These are phyloP conservation scores for Rapana venosa DNA, from an alignment of 2,888 invertebrate species.

Conservation along the genomic window DNA sequence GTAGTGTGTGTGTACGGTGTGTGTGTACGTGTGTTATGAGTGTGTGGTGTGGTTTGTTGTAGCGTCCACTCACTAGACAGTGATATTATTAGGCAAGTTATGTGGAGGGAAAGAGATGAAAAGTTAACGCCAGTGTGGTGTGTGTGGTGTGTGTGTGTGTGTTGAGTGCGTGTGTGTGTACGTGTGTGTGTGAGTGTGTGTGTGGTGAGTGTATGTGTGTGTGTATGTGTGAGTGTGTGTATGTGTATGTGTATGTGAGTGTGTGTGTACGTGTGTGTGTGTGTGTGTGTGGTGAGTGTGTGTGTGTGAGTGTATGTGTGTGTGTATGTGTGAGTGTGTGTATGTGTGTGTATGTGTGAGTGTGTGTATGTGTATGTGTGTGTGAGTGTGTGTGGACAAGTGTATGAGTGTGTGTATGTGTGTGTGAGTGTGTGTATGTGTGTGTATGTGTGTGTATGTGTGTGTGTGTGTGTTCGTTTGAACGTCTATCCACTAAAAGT, in stretches of 20 bases:
- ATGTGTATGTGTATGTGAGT: no score
- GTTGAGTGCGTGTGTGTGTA: background rate
- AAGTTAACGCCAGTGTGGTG: no score
- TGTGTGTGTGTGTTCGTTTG: background rate
- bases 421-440: background rate
- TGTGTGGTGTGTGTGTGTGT: background rate
- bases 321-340: background rate
- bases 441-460: background rate
- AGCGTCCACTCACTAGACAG: no score
- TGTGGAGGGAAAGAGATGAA: no score
- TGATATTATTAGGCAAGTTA: no score
- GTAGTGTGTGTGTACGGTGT: constrained; percentile 10
- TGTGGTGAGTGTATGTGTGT: no score
- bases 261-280: no score
- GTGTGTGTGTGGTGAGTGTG: background rate
- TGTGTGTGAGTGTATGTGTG: background rate
- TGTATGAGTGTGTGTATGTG: background rate
- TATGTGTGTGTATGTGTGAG: background rate
- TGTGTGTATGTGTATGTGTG: background rate
- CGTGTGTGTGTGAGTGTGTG: no score
- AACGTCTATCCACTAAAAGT: background rate
- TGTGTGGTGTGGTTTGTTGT: no score
- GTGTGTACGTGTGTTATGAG: background rate
- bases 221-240: no score
- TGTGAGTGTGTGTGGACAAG: background rate